These are phyloP conservation scores for Piprites chloris DNA, from an alignment of 2,113 vertebrate species.

Conservation along the genomic window DNA sequence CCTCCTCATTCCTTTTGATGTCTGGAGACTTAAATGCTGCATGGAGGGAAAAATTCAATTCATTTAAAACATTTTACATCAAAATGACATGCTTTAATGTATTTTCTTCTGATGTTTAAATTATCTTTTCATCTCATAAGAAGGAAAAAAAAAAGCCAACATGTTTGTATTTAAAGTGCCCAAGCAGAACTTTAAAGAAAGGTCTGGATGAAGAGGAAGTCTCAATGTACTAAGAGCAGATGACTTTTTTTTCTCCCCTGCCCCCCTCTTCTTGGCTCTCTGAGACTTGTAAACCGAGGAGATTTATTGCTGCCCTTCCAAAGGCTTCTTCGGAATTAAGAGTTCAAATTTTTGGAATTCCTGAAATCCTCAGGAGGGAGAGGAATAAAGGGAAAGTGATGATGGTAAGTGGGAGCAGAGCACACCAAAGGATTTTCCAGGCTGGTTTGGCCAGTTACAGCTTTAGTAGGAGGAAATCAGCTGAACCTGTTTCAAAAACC, in stretches of 20 bases:
- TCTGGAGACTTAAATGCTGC: background rate
- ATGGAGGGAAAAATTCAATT: constrained; percentile 37
- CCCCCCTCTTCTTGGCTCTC: background rate
- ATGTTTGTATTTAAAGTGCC: constrained; percentile 36
- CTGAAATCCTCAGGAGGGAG: constrained; percentile 39
- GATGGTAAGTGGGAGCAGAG: background rate
- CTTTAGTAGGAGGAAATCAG: background rate
- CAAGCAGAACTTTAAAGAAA: constrained; percentile 29
- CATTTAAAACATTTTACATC: constrained; percentile 60
- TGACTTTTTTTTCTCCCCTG: background rate
- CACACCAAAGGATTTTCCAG: background rate
- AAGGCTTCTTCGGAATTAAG: constrained; percentile 13
- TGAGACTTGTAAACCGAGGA: constrained; percentile 8
- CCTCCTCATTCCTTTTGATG: constrained; percentile 53
- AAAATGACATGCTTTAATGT: constrained; percentile 64
- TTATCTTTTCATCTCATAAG: constrained; percentile 34
- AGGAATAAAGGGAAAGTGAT: background rate
- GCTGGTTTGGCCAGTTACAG: background rate
- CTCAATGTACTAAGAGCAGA: background rate
- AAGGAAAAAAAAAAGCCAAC: background rate
- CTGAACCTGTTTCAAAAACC: background rate
- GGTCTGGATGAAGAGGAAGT: constrained; percentile 25
- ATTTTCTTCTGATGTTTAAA: constrained; percentile 50
- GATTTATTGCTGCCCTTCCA: constrained; percentile 52
- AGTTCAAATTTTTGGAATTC: constrained; percentile 66